Percentiles rank a stretch among this genome's conserved stretches.
Evolutionary conservation across 2,113 vertebrate genomes (phyloP).

Genomic region (Clarias macrocephalus): DNA sequence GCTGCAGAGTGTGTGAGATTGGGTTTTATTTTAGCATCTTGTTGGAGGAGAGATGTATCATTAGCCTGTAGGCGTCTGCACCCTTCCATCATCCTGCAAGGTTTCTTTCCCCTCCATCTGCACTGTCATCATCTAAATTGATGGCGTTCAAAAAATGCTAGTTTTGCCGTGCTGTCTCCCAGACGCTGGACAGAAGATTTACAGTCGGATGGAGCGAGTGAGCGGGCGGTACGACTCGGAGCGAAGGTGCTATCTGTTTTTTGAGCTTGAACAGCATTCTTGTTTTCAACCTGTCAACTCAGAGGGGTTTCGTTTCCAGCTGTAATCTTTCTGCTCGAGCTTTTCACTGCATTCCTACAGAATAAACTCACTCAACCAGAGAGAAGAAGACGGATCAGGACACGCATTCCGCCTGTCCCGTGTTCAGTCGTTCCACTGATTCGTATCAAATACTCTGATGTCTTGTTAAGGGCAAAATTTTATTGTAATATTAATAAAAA

Average conservation of each 20-base stretch:
- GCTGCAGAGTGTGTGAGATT: constrained; percentile 47
- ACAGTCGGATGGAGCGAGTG: not conserved
- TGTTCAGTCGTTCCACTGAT: not conserved
- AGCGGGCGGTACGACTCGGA: not conserved
- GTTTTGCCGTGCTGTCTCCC: not conserved
- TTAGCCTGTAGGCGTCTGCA: constrained; percentile 35
- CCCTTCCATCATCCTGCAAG: constrained; percentile 26
- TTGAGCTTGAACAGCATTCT: not conserved
- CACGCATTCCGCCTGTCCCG: not conserved
- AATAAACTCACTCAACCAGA: not conserved
- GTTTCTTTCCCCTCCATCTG: not conserved
- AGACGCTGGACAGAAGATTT: not conserved
- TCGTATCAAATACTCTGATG: not conserved
- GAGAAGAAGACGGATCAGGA: not conserved
- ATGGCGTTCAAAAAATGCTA: not conserved
- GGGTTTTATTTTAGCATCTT: constrained; percentile 47
- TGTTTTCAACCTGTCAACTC: not conserved
- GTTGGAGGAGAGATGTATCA: constrained; percentile 39
- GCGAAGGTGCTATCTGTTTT: not conserved
- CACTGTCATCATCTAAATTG: constrained; percentile 3
- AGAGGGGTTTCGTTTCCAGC: constrained; percentile 18
- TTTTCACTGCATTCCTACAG: constrained; percentile 4
- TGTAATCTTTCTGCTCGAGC: constrained; percentile 27
- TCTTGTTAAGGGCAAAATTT: not conserved
- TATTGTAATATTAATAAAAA: not conserved